phyloP scores from a whole-genome alignment of 2,113 vertebrate genomes.

The Amphilophus citrinellus region DNA sequence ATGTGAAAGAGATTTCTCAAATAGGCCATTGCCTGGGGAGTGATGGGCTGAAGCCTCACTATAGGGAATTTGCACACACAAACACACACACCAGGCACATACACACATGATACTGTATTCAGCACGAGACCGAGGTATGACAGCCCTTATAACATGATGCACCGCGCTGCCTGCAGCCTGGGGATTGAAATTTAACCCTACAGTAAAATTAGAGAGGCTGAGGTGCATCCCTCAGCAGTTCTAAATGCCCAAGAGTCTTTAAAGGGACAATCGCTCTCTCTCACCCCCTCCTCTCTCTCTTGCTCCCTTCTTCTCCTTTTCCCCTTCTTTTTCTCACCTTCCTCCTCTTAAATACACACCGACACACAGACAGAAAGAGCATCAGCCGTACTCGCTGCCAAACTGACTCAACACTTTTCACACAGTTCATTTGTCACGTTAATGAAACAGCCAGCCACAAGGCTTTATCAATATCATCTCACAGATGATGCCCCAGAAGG shows the following conservation, averaged over 20 bases:
- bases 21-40: conserved; percentile 72
- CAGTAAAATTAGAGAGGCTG: conserved; percentile 78
- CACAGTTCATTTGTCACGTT: conserved; percentile 47
- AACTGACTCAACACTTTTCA: conserved; percentile 58
- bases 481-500: not conserved
- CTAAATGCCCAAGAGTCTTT: conserved; percentile 67
- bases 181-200: conserved; percentile 76
- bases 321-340: not conserved
- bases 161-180: conserved; percentile 18
- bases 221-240: conserved; percentile 71
- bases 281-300: conserved; percentile 5
- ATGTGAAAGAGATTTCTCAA: conserved; percentile 71
- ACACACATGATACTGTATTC: conserved; percentile 9
- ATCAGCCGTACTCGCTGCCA: conserved; percentile 17
- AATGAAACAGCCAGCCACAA: conserved; percentile 28
- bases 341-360: conserved; percentile 16
- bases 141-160: conserved; percentile 53
- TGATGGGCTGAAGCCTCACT: conserved; percentile 54
- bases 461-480: conserved; percentile 40
- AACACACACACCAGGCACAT: conserved; percentile 20
- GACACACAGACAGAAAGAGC: conserved; percentile 26
- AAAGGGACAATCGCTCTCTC: conserved; percentile 24
- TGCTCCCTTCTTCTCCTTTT: not conserved
- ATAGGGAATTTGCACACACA: conserved; percentile 25
- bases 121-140: not conserved